Evolutionary conservation across 2,888 invertebrate species (phyloP), one percentile per base, ranked within the genome.

Genomic region (Leptopterna dolabrata): DNA sequence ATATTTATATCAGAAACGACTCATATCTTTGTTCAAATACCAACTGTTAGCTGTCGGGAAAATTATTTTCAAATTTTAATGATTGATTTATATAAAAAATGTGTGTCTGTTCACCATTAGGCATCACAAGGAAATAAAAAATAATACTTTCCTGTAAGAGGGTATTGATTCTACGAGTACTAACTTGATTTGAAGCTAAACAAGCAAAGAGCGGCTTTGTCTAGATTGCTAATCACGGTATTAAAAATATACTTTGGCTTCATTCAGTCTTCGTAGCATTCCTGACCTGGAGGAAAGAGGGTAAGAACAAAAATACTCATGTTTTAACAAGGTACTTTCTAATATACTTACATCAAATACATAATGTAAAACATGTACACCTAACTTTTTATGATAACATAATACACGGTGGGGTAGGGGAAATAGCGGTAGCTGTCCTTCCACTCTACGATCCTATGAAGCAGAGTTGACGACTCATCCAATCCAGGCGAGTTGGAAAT

Each of bases 311-410:
- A 83, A 63, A 41, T 19, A 83, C 83, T 30, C 83, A 83, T 83
- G 13, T 14, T 82, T 83, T 63, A 83, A 83, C 83, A 36, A 83
- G n/a, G 36, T 83, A 51, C 7, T 83, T 41, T 83, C 55, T 63
- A 63, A 70, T 55, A 83, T 83, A 83, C 83, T 83, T 83, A 83
- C 83, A 83, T 36, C 63, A 43, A 83, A 83, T 63, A 70, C 83
- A 83, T 83, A 70, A 71, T 71, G 63, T 70, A 47, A 83, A 70
- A 83, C 83, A 70, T 71, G 51, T 81, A 81, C 51, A 81, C 81
- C 51, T 51, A 81, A 81, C 30, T 0, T 36, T n/a, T 29, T 73
- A 73, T 36, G 36, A 73, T 36, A 30, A 73, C 73, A 73, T 36
- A 41, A 36, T 36, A 41, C 14, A 73, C 30, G 41, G 30, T 73